phyloP scores from a whole-genome alignment of 2,888 invertebrate genomes.

The Phoronis australis region DNA sequence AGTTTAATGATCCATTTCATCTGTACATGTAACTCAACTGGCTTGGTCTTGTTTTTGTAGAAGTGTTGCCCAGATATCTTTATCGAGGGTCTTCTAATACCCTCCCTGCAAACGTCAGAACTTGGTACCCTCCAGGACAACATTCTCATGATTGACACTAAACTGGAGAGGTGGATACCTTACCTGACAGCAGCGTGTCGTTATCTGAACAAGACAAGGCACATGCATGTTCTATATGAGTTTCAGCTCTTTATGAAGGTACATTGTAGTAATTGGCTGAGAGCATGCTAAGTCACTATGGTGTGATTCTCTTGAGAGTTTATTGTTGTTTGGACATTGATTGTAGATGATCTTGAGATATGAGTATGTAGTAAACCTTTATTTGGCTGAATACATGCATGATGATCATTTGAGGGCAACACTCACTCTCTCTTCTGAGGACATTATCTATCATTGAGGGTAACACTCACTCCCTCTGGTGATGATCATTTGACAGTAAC shows the following conservation, averaged over 20 bases:
- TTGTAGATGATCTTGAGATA: too few species aligned
- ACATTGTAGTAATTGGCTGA: neutral
- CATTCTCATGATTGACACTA: constrained; percentile 43
- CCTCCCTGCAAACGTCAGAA: constrained; percentile 38
- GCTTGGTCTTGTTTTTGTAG: too few species aligned
- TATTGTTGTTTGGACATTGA: too few species aligned
- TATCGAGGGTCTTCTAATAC: constrained; percentile 44
- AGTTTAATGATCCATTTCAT: too few species aligned
- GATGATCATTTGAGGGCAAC: too few species aligned
- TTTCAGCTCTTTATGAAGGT: constrained; percentile 54
- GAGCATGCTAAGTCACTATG: neutral
- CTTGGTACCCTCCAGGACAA: constrained; percentile 39
- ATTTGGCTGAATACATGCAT: too few species aligned
- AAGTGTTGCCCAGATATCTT: constrained; percentile 46
- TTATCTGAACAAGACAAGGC: constrained; percentile 39
- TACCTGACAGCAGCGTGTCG: constrained; percentile 48
- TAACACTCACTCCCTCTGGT: too few species aligned
- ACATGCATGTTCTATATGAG: constrained; percentile 45
- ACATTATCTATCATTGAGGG: too few species aligned
- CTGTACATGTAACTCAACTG: too few species aligned
- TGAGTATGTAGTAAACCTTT: too few species aligned
- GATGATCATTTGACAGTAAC: too few species aligned
- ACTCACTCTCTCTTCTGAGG: too few species aligned
- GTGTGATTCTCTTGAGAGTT: neutral
- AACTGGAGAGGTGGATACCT: constrained; percentile 37